A percentile compares a stretch with the other conserved stretches of the same genome.
These are phyloP conservation scores for Oriolus oriolus DNA, from an alignment of 2,113 vertebrate species.

Conservation along the genomic window DNA sequence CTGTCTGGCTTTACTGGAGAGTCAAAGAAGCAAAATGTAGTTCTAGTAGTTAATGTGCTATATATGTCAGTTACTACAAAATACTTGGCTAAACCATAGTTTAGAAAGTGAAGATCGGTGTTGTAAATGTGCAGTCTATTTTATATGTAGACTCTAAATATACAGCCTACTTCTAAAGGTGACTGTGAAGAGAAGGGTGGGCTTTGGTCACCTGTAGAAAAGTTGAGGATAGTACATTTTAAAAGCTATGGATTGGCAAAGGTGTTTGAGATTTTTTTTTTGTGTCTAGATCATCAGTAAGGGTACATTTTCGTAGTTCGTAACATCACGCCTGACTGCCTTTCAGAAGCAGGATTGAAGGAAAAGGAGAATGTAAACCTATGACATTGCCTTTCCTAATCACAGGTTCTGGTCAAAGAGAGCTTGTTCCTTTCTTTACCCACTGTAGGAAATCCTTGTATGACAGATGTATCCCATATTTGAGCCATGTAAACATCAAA, in stretches of 20 bases:
- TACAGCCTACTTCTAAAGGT: neutral
- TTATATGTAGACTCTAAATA: neutral
- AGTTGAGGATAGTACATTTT: neutral
- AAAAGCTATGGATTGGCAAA: neutral
- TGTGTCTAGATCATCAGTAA: neutral
- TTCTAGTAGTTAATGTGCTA: neutral
- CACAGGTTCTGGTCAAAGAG: neutral
- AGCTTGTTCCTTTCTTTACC: neutral
- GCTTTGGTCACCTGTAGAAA: neutral
- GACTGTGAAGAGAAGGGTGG: neutral
- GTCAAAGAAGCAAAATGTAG: neutral
- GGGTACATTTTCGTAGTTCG: neutral
- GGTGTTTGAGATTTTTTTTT: neutral
- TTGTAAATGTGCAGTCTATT: neutral
- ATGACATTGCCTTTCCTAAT: neutral
- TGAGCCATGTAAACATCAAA: slow-evolving; percentile 13
- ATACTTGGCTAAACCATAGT: neutral
- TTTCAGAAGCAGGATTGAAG: neutral
- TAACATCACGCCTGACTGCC: neutral
- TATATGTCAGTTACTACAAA: neutral
- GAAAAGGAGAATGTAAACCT: neutral
- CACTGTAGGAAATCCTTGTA: neutral
- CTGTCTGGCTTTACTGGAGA: neutral
- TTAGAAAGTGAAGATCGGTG: neutral
- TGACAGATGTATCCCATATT: neutral